A percentile compares a stretch with the other conserved stretches of the same genome.
Evolutionary conservation across 2,888 invertebrate genomes (phyloP).

Genomic region (Protula sp.): DNA sequence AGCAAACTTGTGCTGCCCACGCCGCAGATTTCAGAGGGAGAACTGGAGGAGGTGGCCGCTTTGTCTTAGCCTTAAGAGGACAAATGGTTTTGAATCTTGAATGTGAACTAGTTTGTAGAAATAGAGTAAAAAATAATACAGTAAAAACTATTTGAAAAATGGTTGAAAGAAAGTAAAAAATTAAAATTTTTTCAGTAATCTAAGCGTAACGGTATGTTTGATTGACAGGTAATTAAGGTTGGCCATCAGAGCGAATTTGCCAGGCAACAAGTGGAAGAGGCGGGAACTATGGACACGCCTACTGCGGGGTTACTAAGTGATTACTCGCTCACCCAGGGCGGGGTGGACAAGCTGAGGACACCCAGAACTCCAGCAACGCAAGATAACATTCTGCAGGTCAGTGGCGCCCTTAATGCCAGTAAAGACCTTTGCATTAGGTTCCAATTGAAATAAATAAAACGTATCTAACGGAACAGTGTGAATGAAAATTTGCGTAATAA

Average conservation of each 20-base stretch:
- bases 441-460: too few relatives aligned
- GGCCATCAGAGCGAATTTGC: slow-evolving; percentile 63
- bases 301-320: slow-evolving; percentile 85
- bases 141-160: too few relatives aligned
- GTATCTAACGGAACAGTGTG: too few relatives aligned
- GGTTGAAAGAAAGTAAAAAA: too few relatives aligned
- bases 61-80: too few relatives aligned
- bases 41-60: slow-evolving; percentile 61
- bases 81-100: too few relatives aligned
- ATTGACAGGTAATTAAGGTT: slow-evolving; percentile 56
- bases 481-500: too few relatives aligned
- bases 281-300: slow-evolving; percentile 62
- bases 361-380: slow-evolving; percentile 78
- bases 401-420: not conserved
- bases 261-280: slow-evolving; percentile 74
- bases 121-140: too few relatives aligned
- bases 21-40: slow-evolving; percentile 90
- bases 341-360: slow-evolving; percentile 60
- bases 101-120: too few relatives aligned
- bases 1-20: slow-evolving; percentile 93
- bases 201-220: too few relatives aligned
- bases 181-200: too few relatives aligned
- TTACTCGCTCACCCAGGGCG: slow-evolving; percentile 67
- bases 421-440: too few relatives aligned
- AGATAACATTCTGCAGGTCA: slow-evolving; percentile 64